Conservation (phyloP, 2,113 vertebrate species). For the Tupaia tana region DNA sequence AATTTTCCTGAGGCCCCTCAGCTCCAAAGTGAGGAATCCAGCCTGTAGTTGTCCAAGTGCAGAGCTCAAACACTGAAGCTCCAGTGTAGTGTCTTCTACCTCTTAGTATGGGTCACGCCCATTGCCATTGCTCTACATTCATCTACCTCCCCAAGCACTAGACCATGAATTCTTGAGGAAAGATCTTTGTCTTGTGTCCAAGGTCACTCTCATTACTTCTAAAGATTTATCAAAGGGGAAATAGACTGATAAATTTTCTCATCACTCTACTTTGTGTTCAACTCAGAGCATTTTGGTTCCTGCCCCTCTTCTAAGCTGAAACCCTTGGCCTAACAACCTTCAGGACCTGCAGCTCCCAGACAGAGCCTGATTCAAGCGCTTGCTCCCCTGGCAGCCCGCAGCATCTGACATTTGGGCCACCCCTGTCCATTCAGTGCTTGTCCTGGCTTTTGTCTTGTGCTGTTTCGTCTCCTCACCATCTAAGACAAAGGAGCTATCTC, state of each 20-base stretch:
- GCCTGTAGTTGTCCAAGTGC: neutral
- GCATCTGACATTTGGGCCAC: neutral
- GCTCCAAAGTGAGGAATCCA: neutral
- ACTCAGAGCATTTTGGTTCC: neutral
- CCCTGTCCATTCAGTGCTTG: neutral
- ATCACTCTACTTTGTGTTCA: neutral
- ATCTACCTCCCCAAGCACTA: neutral
- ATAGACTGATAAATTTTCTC: neutral
- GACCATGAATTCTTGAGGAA: neutral
- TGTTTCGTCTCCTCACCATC: neutral
- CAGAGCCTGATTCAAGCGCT: neutral
- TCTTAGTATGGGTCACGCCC: accelerated
- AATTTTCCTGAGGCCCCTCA: neutral
- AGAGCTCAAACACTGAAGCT: too few species aligned
- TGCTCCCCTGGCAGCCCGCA: neutral
- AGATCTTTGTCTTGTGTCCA: neutral
- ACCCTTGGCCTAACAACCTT: neutral
- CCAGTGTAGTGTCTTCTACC: neutral
- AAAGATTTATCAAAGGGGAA: neutral
- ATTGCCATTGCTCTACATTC: accelerated
- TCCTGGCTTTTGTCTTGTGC: neutral
- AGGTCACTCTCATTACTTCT: neutral
- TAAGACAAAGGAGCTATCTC: neutral
- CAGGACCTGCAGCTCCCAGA: neutral
- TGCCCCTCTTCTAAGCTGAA: neutral